Percentiles rank a stretch among this genome's conserved stretches.
These are phyloP conservation scores for Tympanoctomys barrerae DNA, from an alignment of 2,797 vertebrate species.

Conservation along the genomic window DNA sequence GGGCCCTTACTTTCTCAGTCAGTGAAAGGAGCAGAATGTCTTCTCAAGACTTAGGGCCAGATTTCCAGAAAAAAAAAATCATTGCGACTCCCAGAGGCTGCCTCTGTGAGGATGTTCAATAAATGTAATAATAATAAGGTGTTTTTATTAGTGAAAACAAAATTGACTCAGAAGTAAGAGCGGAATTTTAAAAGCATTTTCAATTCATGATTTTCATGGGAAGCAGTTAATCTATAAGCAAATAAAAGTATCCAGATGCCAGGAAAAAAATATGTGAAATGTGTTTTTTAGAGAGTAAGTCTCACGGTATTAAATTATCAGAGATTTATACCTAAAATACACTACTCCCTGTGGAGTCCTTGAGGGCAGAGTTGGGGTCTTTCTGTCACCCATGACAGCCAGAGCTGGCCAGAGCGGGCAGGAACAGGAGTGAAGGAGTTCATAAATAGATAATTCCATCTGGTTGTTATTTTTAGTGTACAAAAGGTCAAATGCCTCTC, in stretches of 20 bases:
- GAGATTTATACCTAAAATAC: constrained; percentile 51
- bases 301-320: constrained; percentile 44
- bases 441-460: background rate
- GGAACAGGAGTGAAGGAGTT: background rate
- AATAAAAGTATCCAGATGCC: constrained; percentile 55
- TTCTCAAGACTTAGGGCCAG: background rate
- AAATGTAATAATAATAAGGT: constrained; percentile 55
- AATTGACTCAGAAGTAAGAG: constrained; percentile 69
- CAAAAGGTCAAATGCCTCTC: constrained; percentile 43
- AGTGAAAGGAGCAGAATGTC: background rate
- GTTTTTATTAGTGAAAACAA: constrained; percentile 73
- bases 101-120: constrained; percentile 11
- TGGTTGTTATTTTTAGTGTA: constrained; percentile 12
- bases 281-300: constrained; percentile 20
- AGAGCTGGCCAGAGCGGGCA: background rate
- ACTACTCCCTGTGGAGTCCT: background rate
- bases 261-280: constrained; percentile 22
- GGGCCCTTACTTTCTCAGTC: background rate
- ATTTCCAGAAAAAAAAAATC: constrained; percentile 37
- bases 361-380: constrained; percentile 32
- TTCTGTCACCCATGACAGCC: background rate
- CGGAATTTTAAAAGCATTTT: constrained; percentile 68
- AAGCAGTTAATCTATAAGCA: constrained; percentile 69
- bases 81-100: background rate
- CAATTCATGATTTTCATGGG: constrained; percentile 55